These are phyloP conservation scores for Hippocampus abdominalis DNA, from an alignment of 2,113 vertebrate genomes.

Conservation along the genomic window DNA sequence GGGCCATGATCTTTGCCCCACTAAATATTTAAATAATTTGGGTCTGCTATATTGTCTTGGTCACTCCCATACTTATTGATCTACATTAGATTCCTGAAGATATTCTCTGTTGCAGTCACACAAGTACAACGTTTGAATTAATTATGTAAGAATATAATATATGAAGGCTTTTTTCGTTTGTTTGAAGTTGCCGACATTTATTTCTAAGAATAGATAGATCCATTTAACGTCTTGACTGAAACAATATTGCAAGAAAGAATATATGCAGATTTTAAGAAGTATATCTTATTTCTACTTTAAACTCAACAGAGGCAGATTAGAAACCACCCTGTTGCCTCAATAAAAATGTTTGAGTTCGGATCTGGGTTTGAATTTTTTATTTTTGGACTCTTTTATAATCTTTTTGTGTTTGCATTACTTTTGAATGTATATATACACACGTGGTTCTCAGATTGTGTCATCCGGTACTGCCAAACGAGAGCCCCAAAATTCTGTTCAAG, in stretches of 20 bases:
- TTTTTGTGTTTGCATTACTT: too few relatives aligned
- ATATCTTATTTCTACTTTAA: not conserved
- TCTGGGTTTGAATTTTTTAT: too few relatives aligned
- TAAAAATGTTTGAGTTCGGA: too few relatives aligned
- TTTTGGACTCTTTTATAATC: too few relatives aligned
- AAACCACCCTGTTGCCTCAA: too few relatives aligned
- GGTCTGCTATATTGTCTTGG: not conserved
- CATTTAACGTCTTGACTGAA: not conserved
- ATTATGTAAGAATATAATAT: not conserved
- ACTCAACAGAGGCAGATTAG: not conserved
- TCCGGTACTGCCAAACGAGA: too few relatives aligned
- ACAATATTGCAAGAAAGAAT: not conserved
- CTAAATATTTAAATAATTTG: slow-evolving; percentile 2
- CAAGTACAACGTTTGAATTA: not conserved
- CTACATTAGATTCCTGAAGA: not conserved
- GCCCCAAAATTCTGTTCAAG: too few relatives aligned
- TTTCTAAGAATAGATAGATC: not conserved
- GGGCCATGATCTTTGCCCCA: not conserved
- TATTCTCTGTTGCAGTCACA: not conserved
- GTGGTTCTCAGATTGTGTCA: too few relatives aligned
- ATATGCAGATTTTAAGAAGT: too few relatives aligned
- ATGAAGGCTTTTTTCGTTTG: not conserved
- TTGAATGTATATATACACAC: too few relatives aligned
- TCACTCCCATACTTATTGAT: not conserved
- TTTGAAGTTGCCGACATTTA: not conserved